Conservation (phyloP, 2,888 invertebrate species). For the Yponomeuta sedellus region DNA sequence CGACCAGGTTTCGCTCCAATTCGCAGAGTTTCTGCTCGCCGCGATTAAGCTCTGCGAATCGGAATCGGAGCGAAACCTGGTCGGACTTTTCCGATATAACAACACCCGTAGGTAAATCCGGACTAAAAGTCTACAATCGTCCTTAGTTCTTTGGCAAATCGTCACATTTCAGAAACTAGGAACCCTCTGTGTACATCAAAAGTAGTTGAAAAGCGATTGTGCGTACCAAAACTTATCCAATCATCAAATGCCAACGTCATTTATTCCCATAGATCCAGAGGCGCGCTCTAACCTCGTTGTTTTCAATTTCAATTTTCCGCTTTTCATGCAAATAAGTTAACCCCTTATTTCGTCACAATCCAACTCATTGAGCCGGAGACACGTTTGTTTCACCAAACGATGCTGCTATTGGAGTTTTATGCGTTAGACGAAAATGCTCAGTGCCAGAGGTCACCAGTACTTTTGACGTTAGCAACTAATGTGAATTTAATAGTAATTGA, state of each 20-base stretch:
- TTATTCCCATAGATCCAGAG: background rate
- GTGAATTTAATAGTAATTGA: background rate
- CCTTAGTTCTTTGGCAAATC: no score
- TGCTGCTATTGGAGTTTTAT: background rate
- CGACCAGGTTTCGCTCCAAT: no score
- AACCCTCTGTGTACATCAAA: no score
- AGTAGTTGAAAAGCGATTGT: no score
- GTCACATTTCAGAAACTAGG: no score
- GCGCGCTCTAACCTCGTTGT: background rate
- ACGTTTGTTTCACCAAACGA: conserved; percentile 8
- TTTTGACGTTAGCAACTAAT: background rate
- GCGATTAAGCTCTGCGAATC: no score
- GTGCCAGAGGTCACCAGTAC: background rate
- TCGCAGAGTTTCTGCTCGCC: no score
- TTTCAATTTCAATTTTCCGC: conserved; percentile 8
- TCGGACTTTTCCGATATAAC: no score
- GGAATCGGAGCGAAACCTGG: no score
- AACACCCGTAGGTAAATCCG: no score
- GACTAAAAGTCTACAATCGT: no score
- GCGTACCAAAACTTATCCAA: no score
- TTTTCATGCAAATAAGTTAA: conserved; percentile 8
- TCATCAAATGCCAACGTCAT: background rate
- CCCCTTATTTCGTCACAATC: conserved; percentile 9
- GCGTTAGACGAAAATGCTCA: background rate
- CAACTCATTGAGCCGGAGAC: background rate